These are phyloP conservation scores for Hypotaenidia philippensis DNA, from an alignment of 2,797 vertebrate genomes.

Conservation along the genomic window DNA sequence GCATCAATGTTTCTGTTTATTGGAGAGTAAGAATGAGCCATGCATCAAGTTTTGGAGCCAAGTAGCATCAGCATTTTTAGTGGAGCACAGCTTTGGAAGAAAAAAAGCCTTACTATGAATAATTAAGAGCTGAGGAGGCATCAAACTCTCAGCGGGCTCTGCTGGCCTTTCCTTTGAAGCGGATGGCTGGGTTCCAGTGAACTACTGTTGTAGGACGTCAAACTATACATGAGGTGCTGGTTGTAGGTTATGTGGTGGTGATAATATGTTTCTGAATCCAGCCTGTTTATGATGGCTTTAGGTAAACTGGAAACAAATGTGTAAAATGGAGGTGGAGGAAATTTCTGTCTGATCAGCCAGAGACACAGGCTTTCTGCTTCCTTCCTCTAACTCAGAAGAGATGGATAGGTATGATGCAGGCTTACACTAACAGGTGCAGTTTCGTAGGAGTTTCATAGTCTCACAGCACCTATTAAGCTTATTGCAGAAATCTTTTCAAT, in stretches of 20 bases:
- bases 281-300: background rate
- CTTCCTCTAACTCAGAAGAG: background rate
- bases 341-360: background rate
- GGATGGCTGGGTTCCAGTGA: background rate
- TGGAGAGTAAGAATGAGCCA: background rate
- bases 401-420: background rate
- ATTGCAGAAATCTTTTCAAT: conserved; percentile 8
- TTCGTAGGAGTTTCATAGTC: background rate
- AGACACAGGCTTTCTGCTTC: background rate
- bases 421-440: background rate
- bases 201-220: background rate
- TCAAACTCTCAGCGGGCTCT: background rate
- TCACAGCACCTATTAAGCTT: background rate
- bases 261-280: background rate
- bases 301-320: background rate
- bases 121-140: background rate
- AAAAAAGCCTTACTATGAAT: conserved; percentile 20
- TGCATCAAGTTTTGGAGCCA: background rate
- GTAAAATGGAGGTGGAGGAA: background rate
- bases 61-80: conserved; percentile 41
- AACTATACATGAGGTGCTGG: background rate
- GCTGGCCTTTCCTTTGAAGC: background rate
- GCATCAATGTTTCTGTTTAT: background rate
- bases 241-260: background rate
- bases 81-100: background rate